These are phyloP conservation scores for Corythucha ciliata DNA, from an alignment of 2,888 invertebrate species.

Conservation along the genomic window DNA sequence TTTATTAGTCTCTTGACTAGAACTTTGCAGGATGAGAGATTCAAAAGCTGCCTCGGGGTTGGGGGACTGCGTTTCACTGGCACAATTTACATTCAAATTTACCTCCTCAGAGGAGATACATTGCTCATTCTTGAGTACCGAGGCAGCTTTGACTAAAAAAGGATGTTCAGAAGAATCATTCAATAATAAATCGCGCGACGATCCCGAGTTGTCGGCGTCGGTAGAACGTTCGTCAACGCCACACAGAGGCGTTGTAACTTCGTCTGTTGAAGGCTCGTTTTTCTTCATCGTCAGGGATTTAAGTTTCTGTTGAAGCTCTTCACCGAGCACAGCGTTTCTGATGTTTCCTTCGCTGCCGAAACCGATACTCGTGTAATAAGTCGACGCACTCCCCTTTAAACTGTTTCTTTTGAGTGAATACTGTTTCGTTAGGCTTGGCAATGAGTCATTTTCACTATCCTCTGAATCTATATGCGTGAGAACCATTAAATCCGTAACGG, in stretches of 20 bases:
- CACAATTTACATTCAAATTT: constrained; percentile 10
- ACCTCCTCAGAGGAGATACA: constrained; percentile 14
- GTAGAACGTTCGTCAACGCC: too few species aligned
- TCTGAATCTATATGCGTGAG: constrained; percentile 57
- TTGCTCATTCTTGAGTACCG: too few species aligned
- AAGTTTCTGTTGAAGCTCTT: constrained; percentile 49
- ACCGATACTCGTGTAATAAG: constrained; percentile 36
- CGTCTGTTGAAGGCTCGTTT: constrained; percentile 31
- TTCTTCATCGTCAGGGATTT: constrained; percentile 40
- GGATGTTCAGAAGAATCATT: constrained; percentile 23
- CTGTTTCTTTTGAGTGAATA: constrained; percentile 39
- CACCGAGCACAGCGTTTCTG: constrained; percentile 44
- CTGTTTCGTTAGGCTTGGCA: constrained; percentile 35
- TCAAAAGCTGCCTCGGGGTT: constrained; percentile 19
- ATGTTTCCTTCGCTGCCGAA: constrained; percentile 52
- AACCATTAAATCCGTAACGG: constrained; percentile 57
- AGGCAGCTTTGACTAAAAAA: constrained; percentile 38
- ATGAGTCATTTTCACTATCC: constrained; percentile 45
- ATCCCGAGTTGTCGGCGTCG: neutral
- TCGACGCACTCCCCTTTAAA: constrained; percentile 35
- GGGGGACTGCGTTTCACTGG: neutral
- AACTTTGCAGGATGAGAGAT: constrained; percentile 14
- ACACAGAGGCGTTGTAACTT: neutral
- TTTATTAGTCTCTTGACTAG: constrained; percentile 21
- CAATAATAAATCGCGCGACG: constrained; percentile 14